Percentiles rank a stretch among this genome's conserved stretches.
Conservation (phyloP, 2,113 vertebrate species). For the Geococcyx californianus region DNA sequence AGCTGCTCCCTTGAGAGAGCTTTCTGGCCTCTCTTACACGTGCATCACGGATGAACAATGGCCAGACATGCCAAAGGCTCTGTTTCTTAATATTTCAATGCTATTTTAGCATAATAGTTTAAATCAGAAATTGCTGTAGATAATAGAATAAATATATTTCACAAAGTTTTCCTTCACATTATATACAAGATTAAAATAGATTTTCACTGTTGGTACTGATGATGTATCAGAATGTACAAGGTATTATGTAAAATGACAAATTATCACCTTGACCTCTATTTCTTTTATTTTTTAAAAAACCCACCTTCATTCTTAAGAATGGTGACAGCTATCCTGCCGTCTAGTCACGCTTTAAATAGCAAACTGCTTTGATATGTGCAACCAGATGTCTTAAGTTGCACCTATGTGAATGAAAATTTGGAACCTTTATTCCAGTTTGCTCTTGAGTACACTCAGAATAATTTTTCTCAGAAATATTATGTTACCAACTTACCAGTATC, state of each 20-base stretch:
- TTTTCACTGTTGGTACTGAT: neutral
- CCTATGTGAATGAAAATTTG: fast-evolving
- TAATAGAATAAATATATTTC: neutral
- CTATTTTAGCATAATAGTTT: neutral
- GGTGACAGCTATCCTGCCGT: neutral
- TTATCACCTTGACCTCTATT: neutral
- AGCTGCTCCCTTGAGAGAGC: neutral
- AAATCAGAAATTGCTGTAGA: neutral
- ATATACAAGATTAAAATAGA: neutral
- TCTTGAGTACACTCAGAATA: neutral
- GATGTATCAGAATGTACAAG: neutral
- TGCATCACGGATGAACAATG: neutral
- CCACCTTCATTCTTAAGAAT: neutral
- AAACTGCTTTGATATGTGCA: neutral
- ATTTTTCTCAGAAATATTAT: neutral
- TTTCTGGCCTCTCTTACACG: neutral
- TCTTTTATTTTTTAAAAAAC: neutral
- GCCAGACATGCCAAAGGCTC: neutral
- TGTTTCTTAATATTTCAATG: neutral
- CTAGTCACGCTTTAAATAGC: neutral
- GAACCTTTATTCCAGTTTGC: neutral
- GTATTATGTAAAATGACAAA: neutral
- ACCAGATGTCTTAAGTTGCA: neutral
- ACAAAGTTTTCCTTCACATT: neutral
- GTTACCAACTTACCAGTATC: neutral